Base-by-base conservation (phyloP, 1,140 invertebrate genomes). In the Muscidifurax raptorellus region DNA sequence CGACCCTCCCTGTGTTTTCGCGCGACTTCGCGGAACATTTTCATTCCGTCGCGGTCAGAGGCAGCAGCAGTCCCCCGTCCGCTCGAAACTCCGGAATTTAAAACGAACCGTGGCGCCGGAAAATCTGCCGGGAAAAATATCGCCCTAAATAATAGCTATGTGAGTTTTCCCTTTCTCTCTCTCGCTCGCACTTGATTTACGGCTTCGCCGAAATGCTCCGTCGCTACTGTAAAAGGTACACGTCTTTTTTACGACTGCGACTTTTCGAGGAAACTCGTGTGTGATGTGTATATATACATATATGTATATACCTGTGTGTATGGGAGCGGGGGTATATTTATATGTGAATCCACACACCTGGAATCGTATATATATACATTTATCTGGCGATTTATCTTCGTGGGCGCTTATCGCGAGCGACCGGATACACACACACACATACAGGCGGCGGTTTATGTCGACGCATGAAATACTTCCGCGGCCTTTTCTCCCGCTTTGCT, bases 401-500 rank as follows among this genome's bases (percentile, higher is more conserved):
- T 30, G 15, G 28, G 67, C 44, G 30, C 67, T 74, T 83, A 85
- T 86, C 82, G 71, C 80, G 22, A 59, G 80, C 52, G 72, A 77
- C 59, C 80, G 64, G 81, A 86, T 82, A 80, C 78, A 59, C 69
- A 69, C 67, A 80, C 69, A 36, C 66, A 22, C 5, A 52, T 28
- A 76, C 71, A n/a, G 28, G 7, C 40, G 25, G 64, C 82, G 27
- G n/a, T 25, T 44, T 69, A 71, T 78, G 74, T 64, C 67, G 40
- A 25, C 28, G 69, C 69, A 67, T 83, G 59, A 83, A 86, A 76
- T 85, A 66, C 82, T 80, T 85, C 80, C 67, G 28, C 64, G 22
- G 2, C 27, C 25, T 40, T 84, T 85, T 84, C 77, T 75, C 15
- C 59, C 75, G 2, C 79, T 27, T 79, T 69, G 66, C 78, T 86